Percentiles rank a stretch among this genome's conserved stretches.
Evolutionary conservation across 1,140 invertebrate genomes (phyloP).

Genomic region (Apocrypta bakeri): DNA sequence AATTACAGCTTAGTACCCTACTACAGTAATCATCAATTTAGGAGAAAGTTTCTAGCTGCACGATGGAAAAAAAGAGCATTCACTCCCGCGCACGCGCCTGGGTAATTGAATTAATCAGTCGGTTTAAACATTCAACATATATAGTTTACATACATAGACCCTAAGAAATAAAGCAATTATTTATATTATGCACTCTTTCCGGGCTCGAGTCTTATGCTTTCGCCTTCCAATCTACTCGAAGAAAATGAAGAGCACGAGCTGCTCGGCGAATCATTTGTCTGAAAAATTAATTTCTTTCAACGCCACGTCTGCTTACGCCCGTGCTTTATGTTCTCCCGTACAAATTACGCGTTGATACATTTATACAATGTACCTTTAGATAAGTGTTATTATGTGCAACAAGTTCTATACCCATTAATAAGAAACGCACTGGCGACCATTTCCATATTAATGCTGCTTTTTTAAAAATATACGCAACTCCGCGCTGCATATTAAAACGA

Average conservation of each 20-base stretch:
- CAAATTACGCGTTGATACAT: constrained; percentile 36
- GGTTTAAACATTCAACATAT: not conserved
- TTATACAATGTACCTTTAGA: constrained; percentile 7
- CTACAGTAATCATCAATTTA: not conserved
- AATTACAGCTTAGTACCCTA: not conserved
- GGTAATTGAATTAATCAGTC: not conserved
- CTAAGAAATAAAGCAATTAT: not conserved
- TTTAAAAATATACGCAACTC: not conserved
- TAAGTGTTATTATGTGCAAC: constrained; percentile 42
- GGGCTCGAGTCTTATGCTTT: not conserved
- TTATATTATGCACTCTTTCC: not conserved
- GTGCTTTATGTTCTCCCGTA: not conserved
- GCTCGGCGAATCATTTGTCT: not conserved
- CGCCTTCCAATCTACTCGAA: not conserved
- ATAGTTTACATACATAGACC: too few relatives aligned
- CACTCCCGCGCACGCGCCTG: not conserved
- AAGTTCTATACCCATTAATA: constrained; percentile 31
- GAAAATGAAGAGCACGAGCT: not conserved
- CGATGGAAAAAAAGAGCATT: not conserved
- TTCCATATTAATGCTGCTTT: constrained; percentile 25
- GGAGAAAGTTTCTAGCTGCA: not conserved
- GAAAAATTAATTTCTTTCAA: constrained; percentile 33
- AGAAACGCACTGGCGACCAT: constrained; percentile 25
- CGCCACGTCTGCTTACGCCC: not conserved
- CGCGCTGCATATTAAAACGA: not conserved